Percentiles rank a stretch among this genome's conserved stretches.
These are phyloP conservation scores for Dicrostonyx torquatus DNA, from an alignment of 2,797 vertebrate species.

Conservation along the genomic window DNA sequence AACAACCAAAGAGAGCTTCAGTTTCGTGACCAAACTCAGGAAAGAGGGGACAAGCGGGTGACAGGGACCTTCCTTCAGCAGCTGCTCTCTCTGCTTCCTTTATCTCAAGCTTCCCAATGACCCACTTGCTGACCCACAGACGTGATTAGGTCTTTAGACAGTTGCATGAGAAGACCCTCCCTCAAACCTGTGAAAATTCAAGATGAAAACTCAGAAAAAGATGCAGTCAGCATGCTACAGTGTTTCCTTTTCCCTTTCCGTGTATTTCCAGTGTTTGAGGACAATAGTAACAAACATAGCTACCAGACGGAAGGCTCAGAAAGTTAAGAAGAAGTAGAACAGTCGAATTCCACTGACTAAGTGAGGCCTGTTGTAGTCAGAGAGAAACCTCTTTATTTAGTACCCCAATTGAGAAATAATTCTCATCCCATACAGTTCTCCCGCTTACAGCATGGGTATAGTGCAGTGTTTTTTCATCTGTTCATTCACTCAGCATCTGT, in stretches of 20 bases:
- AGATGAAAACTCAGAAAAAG: not conserved
- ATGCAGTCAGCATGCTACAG: too few species aligned
- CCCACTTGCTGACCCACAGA: not conserved
- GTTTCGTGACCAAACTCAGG: not conserved
- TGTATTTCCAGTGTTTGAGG: not conserved
- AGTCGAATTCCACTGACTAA: not conserved
- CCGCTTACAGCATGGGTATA: not conserved
- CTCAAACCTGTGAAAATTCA: not conserved
- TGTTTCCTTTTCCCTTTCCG: not conserved
- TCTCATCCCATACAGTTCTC: not conserved
- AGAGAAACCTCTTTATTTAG: not conserved
- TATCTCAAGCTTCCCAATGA: not conserved
- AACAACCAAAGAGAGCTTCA: not conserved
- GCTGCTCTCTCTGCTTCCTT: not conserved
- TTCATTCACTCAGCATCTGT: not conserved
- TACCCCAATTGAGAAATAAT: conserved; percentile 1
- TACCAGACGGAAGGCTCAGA: not conserved
- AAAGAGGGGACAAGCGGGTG: not conserved
- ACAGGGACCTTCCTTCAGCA: not conserved
- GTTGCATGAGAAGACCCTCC: not conserved
- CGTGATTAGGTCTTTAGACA: not conserved
- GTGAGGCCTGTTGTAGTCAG: not conserved
- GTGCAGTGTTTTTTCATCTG: not conserved
- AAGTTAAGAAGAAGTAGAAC: not conserved
- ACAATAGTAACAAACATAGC: not conserved